Base-by-base conservation (phyloP, 2,797 vertebrate genomes). In the Eulemur mongoz region DNA sequence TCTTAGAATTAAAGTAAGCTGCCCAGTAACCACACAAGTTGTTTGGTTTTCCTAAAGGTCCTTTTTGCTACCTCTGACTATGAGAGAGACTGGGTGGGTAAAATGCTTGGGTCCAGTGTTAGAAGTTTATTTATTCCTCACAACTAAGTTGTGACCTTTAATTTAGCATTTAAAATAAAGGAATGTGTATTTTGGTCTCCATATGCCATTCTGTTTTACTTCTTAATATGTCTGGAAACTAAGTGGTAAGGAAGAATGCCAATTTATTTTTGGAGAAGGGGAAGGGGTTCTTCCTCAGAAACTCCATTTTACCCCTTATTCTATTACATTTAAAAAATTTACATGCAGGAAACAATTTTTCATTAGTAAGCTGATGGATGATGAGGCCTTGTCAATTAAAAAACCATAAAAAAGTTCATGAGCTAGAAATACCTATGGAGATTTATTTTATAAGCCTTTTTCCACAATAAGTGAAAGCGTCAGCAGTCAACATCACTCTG, bases 401-500 rank as follows among this genome's bases (percentile, higher is more conserved):
- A 52, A 22, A 69, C 12, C 27, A 63, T 25, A 65, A 54, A 50
- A 70, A 93, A 17, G 9, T 73, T 38, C 13, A 35, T 52, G 27
- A 45, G 18, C 43, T 79, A n/a, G 23, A 89, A 10, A 69, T 81
- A 69, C 32, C 30, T 45, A 23, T 92, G n/a, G 72, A 75, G 11
- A 91, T 96, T 93, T 95, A 83, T 69, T 92, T 84, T 32, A 63
- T 84, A 93, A 89, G 11, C 4, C 67, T 61, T 80, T 59, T 63
- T 84, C 0, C 30, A 73, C 43, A 87, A 17, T 91, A 84, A 90
- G 30, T 81, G 18, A 69, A 94, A 96, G 57, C 87, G 32, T 85
- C 95, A 90, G 20, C 63, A 65, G 32, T 82, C 95, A 90, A 17
- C 63, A 65, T 85, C 40, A 38, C 45, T 93, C 67, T 69, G 67